These are phyloP conservation scores for Theretra japonica DNA, from an alignment of 2,888 invertebrate genomes.

Conservation along the genomic window DNA sequence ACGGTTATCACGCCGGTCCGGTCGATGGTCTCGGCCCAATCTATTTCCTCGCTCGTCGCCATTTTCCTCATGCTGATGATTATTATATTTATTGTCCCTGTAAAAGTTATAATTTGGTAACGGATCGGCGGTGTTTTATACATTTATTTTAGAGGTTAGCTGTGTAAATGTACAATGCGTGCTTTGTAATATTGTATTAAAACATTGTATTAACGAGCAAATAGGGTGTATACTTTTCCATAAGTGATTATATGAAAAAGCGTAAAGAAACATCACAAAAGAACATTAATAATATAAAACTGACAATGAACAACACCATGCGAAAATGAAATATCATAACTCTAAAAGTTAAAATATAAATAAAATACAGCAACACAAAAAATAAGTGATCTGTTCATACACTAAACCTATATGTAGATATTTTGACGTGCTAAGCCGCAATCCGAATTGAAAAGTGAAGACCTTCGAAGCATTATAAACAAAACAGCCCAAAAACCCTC, in stretches of 20 bases:
- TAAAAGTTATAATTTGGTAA: slow-evolving; percentile 31
- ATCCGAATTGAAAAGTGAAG: no score
- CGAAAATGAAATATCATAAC: slow-evolving; percentile 43
- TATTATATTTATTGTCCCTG: slow-evolving; percentile 57
- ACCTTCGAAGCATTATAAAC: no score
- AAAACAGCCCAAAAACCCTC: no score
- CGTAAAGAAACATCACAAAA: not conserved
- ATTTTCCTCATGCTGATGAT: slow-evolving; percentile 59
- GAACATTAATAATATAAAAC: slow-evolving; percentile 31
- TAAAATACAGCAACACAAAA: not conserved
- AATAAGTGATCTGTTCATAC: no score
- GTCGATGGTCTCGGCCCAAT: slow-evolving; percentile 45
- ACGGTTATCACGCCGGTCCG: slow-evolving; percentile 42
- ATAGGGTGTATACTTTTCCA: not conserved
- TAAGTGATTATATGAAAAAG: not conserved
- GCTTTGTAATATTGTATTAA: not conserved
- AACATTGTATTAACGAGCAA: no score
- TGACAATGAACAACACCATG: slow-evolving; percentile 57
- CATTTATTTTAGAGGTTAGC: not conserved
- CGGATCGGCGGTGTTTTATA: no score
- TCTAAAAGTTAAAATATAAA: slow-evolving; percentile 37
- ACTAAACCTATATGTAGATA: no score
- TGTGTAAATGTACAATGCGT: not conserved
- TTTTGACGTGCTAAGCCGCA: no score
- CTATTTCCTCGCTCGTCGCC: slow-evolving; percentile 58